Percentiles rank a stretch among this genome's conserved stretches.
These are phyloP conservation scores for Antechinus stuartii DNA, from an alignment of 2,113 vertebrate species.

Conservation along the genomic window DNA sequence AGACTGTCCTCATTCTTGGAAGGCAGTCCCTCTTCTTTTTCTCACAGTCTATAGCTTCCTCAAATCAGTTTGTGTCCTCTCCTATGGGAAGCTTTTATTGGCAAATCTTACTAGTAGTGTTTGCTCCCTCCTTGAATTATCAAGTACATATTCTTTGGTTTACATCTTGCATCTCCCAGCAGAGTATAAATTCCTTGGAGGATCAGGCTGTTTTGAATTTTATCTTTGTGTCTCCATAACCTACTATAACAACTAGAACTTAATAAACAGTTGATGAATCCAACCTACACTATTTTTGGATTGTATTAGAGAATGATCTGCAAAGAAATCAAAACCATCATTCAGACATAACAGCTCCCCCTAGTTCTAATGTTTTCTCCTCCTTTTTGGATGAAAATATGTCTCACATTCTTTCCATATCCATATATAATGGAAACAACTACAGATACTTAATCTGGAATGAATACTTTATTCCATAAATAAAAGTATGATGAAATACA, in stretches of 20 bases:
- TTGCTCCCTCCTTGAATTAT: neutral
- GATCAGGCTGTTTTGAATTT: neutral
- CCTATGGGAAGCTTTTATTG: neutral
- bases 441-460: neutral
- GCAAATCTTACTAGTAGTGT: neutral
- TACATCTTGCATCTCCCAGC: neutral
- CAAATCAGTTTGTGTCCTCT: neutral
- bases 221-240: neutral
- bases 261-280: neutral
- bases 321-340: neutral
- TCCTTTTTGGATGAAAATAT: neutral
- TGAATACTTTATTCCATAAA: neutral
- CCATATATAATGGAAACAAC: neutral
- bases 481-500: neutral
- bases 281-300: neutral
- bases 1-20: neutral
- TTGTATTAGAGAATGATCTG: neutral
- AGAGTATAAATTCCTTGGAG: neutral
- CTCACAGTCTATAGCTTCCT: neutral
- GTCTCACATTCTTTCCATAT: neutral
- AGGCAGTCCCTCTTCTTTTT: neutral
- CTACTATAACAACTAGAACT: too few relatives aligned
- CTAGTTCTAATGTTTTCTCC: neutral
- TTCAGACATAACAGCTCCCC: neutral
- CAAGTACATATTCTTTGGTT: neutral